These are phyloP conservation scores for Stictocephala bisonia DNA, from an alignment of 2,888 invertebrate genomes.

Conservation along the genomic window DNA sequence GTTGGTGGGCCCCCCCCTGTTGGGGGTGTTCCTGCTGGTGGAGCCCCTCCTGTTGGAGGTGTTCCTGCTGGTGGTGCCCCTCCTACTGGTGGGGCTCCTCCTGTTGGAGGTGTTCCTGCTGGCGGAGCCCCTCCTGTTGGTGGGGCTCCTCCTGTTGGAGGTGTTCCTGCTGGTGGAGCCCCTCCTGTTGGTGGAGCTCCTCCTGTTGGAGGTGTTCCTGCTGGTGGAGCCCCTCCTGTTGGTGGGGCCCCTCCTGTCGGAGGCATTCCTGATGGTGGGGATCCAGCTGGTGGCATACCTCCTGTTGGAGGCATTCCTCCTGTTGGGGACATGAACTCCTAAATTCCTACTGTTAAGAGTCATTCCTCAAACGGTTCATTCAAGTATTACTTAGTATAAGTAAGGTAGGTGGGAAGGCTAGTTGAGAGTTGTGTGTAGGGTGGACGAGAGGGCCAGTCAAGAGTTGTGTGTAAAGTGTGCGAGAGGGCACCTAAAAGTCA, in stretches of 20 bases:
- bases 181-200: slow-evolving; percentile 24
- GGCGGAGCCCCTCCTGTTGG: slow-evolving; percentile 17
- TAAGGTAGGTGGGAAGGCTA: too few relatives aligned
- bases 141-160: slow-evolving; percentile 14
- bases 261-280: too few relatives aligned
- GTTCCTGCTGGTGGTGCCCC: slow-evolving; percentile 3
- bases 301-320: neutral
- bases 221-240: slow-evolving; percentile 9
- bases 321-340: too few relatives aligned
- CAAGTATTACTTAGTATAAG: neutral
- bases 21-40: slow-evolving; percentile 19
- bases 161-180: neutral
- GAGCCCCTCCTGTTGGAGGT: slow-evolving; percentile 17
- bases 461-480: neutral
- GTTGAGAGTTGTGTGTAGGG: neutral
- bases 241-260: slow-evolving; percentile 19
- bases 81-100: slow-evolving; percentile 6
- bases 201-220: neutral
- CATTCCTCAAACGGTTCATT: neutral
- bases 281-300: slow-evolving; percentile 5
- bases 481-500: too few relatives aligned
- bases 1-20: slow-evolving; percentile 4
- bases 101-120: too few relatives aligned
- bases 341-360: too few relatives aligned
- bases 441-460: too few relatives aligned